Evolutionary conservation across 2,888 invertebrate genomes (phyloP).

Genomic region (Cryptus armator): DNA sequence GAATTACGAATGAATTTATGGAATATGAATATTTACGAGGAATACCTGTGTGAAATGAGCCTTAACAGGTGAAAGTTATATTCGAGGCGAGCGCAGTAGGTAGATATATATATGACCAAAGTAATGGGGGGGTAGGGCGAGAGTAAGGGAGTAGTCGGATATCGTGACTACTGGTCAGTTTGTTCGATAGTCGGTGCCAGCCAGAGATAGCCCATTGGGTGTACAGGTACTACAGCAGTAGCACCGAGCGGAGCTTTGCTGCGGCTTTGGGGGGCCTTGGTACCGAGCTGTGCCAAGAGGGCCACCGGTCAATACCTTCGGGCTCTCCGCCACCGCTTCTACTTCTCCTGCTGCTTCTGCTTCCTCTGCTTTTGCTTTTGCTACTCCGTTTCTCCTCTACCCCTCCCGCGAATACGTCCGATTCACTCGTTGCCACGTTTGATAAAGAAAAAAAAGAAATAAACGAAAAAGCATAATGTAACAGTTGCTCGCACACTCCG

Average conservation of each 20-base stretch:
- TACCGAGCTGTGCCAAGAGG: constrained; percentile 84
- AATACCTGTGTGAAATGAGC: constrained; percentile 29
- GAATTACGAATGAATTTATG: not conserved
- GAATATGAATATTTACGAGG: not conserved
- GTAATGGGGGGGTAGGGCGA: constrained; percentile 23
- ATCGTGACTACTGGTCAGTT: constrained; percentile 85
- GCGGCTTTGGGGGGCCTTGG: constrained; percentile 81
- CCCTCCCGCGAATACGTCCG: constrained; percentile 63
- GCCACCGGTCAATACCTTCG: constrained; percentile 85
- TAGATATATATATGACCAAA: constrained; percentile 21
- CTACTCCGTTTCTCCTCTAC: constrained; percentile 30
- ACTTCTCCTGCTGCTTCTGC: constrained; percentile 57
- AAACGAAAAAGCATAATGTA: constrained; percentile 11
- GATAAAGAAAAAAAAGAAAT: constrained; percentile 44
- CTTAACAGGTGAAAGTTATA: constrained; percentile 71
- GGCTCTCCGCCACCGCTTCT: constrained; percentile 75
- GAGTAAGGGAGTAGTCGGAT: constrained; percentile 74
- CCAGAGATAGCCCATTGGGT: constrained; percentile 80
- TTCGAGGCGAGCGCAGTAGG: constrained; percentile 38
- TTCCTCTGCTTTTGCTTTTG: constrained; percentile 24
- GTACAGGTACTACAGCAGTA: constrained; percentile 49
- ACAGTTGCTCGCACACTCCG: constrained; percentile 48
- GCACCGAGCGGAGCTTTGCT: constrained; percentile 58
- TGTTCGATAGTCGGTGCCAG: constrained; percentile 85
- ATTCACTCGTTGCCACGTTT: constrained; percentile 51